These are phyloP conservation scores for Chroicocephalus ridibundus DNA, from an alignment of 2,113 vertebrate species.

Conservation along the genomic window DNA sequence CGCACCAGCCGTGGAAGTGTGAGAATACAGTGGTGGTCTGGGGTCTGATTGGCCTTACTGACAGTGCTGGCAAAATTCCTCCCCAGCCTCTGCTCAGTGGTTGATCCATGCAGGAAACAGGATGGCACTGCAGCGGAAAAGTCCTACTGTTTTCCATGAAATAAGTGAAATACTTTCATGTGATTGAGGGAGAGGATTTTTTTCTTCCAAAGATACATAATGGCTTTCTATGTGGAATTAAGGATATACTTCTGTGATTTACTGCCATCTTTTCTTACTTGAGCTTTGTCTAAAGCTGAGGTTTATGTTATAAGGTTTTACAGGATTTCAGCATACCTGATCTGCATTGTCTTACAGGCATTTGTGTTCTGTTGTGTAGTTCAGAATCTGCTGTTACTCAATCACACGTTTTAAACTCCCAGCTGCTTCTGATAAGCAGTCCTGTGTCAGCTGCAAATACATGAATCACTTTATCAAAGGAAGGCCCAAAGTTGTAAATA, in stretches of 20 bases:
- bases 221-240: neutral
- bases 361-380: neutral
- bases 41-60: neutral
- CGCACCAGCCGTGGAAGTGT: neutral
- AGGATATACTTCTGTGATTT: neutral
- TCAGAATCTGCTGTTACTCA: neutral
- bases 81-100: fast-evolving
- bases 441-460: neutral
- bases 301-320: neutral
- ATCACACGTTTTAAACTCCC: neutral
- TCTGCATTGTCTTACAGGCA: neutral
- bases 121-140: neutral
- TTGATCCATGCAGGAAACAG: neutral
- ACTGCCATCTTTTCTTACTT: neutral
- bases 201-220: neutral
- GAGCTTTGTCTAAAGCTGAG: neutral
- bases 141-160: neutral
- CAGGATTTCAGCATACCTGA: neutral
- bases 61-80: neutral
- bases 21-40: neutral
- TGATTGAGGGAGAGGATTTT: neutral
- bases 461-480: slow-evolving; percentile 6
- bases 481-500: neutral
- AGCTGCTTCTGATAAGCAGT: neutral
- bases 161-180: neutral